phyloP scores from a whole-genome alignment of 2,888 invertebrate genomes.

The Noctuana brunneofusca region DNA sequence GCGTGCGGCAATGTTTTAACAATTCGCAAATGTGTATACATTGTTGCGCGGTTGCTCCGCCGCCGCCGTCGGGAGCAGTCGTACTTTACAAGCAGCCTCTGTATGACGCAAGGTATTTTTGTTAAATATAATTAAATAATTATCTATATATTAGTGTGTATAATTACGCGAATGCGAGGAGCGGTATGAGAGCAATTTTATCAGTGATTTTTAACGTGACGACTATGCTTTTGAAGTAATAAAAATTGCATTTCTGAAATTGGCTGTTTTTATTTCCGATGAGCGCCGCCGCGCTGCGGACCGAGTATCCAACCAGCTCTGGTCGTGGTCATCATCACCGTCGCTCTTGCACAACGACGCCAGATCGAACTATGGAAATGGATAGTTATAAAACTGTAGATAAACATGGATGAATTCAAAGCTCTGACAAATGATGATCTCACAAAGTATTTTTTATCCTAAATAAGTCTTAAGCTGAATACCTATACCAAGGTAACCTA shows the following conservation, averaged over 20 bases:
- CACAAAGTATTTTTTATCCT: too few species aligned
- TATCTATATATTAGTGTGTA: slow-evolving; percentile 19
- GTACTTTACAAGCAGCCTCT: background rate
- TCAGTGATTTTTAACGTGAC: slow-evolving; percentile 61
- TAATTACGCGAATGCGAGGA: slow-evolving; percentile 13
- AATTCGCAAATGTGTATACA: background rate
- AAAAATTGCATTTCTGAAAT: slow-evolving; percentile 67
- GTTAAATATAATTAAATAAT: slow-evolving; percentile 21
- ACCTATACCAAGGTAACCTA: too few species aligned
- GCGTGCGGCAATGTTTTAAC: background rate
- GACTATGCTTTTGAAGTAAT: slow-evolving; percentile 75
- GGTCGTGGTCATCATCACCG: too few species aligned
- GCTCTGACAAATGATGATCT: too few species aligned
- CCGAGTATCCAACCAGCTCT: background rate
- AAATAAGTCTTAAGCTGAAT: too few species aligned
- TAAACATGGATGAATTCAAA: too few species aligned
- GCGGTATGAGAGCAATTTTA: slow-evolving; percentile 49
- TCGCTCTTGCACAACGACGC: background rate
- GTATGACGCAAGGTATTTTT: slow-evolving; percentile 16
- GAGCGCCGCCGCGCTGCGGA: background rate
- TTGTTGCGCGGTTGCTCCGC: background rate
- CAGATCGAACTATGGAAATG: too few species aligned
- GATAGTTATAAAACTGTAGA: background rate
- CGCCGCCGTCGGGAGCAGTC: background rate
- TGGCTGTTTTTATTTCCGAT: slow-evolving; percentile 5